Evolutionary conservation across 2,113 vertebrate genomes (phyloP), one percentile per base, ranked within the genome.

Genomic region (Lichenostomus cassidix): DNA sequence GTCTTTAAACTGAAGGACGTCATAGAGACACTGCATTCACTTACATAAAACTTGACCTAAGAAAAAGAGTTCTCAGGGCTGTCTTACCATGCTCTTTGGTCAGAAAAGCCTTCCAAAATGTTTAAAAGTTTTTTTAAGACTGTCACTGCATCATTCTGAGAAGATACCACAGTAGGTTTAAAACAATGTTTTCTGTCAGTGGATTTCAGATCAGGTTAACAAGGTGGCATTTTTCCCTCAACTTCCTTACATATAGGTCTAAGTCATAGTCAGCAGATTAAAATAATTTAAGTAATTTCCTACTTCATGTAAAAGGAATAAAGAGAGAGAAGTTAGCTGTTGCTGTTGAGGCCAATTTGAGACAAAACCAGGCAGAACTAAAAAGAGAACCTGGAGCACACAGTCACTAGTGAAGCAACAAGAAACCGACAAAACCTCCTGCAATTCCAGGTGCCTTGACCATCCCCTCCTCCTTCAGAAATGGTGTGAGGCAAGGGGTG

Each of bases 371-470:
- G 49, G 12, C 73, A 75, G 60, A 89, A 52, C 13, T 50, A 29
- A 50, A 50, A 33, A 13, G 39, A 28, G 27, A 71, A 3, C 27
- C 20, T 19, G 25, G 49, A 89, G 69, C n/a, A 46, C 37, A 5
- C 4, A 64, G 53, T 22, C 37, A 53, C 2, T 23, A 39, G 27
- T 18, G 49, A 75, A 69, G 24, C 55, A 69, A 5, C 13, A 39
- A 77, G 59, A 55, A 46, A 15, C 7, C 0, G 0, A 25, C 4
- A 0, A n/a, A 35, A 20, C 19, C 29, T 92, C 29, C 80, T 59
- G 53, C 35, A 3, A 58, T 60, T 62, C 20, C 50, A 52, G 65
- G 77, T 63, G 84, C 56, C 44, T 39, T 24, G 37, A 25, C 24
- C 55, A 21, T 46, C 37, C 59, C 78, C 31, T 46, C 42, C 71